Percentiles rank a stretch among this genome's conserved stretches.
Conservation (phyloP, 2,113 vertebrate species). For the Passer domesticus region DNA sequence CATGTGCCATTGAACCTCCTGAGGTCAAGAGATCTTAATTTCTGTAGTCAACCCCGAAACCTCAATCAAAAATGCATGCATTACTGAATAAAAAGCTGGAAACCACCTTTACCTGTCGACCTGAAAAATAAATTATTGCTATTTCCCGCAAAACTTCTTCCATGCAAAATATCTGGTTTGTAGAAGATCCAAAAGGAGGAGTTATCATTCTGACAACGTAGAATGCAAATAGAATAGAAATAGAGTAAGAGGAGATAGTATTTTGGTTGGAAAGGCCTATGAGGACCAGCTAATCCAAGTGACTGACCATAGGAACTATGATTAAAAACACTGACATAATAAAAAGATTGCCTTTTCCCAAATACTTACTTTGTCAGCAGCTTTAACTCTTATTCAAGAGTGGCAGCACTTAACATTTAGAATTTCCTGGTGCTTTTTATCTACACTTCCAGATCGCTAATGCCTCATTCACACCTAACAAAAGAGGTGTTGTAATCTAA, state of each 20-base stretch:
- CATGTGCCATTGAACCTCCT: not conserved
- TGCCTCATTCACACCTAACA: constrained; percentile 37
- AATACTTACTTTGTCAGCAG: not conserved
- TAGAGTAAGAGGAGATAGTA: not conserved
- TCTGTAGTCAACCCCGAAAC: not conserved
- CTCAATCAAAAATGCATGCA: rapidly evolving
- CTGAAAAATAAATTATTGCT: not conserved
- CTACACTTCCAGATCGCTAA: not conserved
- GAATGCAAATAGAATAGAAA: not conserved
- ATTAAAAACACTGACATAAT: not conserved
- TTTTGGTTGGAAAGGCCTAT: not conserved
- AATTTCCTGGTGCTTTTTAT: constrained; percentile 27
- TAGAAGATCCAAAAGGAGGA: not conserved
- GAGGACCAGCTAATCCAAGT: not conserved
- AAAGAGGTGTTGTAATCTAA: constrained; percentile 22
- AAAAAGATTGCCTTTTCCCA: not conserved
- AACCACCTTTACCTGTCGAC: not conserved
- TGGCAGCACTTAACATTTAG: not conserved
- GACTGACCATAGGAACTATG: not conserved
- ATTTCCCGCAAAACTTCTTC: not conserved
- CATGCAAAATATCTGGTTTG: not conserved
- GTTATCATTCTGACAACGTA: not conserved
- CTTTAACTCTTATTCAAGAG: not conserved
- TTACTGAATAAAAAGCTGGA: not conserved
- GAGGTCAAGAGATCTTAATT: not conserved